Conservation (phyloP, 2,888 invertebrate genomes). For the Noctua pronuba region DNA sequence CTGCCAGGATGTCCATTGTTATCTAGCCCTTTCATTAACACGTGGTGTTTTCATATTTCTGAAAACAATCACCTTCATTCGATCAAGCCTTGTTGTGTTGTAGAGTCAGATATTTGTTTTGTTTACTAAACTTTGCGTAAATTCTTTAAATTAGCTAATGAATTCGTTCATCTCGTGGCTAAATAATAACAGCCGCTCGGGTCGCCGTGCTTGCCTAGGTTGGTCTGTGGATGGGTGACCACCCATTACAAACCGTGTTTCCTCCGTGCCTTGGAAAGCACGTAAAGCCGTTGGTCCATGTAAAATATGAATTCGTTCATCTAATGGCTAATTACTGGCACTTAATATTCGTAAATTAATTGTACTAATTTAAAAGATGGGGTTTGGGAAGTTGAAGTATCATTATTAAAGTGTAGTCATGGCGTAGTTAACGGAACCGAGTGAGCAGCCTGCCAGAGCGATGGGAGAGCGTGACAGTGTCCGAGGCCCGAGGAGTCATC, state of each 20-base stretch:
- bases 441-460: conserved; percentile 62
- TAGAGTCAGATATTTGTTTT: conserved; percentile 29
- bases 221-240: no score
- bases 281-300: no score
- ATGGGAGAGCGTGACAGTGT: conserved; percentile 57
- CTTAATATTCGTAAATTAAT: conserved; percentile 35
- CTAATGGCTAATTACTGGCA: conserved; percentile 33
- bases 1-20: conserved; percentile 57
- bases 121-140: conserved; percentile 16
- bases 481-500: conserved; percentile 65
- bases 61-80: conserved; percentile 44
- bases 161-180: conserved; percentile 17
- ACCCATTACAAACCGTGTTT: no score
- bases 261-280: no score
- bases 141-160: conserved; percentile 30
- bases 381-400: conserved; percentile 7
- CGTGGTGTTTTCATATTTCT: conserved; percentile 57
- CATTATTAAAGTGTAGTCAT: conserved; percentile 59
- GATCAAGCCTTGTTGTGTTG: conserved; percentile 9
- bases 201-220: no score
- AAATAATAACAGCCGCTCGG: no score
- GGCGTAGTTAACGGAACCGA: conserved; percentile 73
- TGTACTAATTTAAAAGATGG: conserved; percentile 27
- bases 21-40: conserved; percentile 35
- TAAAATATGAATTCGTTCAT: conserved; percentile 29